Evolutionary conservation across 92 coral and sea anemone species (phyloP), one percentile per base, ranked within the genome.

Genomic region (Parazoanthus darwini): DNA sequence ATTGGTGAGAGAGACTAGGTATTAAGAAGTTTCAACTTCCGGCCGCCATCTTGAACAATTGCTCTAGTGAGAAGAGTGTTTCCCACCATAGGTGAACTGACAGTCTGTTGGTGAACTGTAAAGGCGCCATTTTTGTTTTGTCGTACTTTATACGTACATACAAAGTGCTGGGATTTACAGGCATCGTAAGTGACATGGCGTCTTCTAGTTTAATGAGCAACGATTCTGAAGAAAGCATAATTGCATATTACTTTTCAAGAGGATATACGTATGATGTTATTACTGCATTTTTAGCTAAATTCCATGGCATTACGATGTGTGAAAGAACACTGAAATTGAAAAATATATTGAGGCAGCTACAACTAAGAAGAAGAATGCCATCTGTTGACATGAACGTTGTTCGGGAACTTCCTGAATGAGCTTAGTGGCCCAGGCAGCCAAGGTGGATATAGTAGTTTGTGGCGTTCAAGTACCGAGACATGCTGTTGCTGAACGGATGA

Each of bases 401-500:
- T 29, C 92, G 90, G 81, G 87, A 90, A 86, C 89, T 80, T 90
- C 44, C 48, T 42, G 86, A 85, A 85, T 74, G 89, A 85, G 63
- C 81, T 90, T 65, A 73, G 54, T 85, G 90, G 92, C 50, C 92
- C 92, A 56, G 90, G 93, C 86, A 76, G 86, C 86, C 85, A 77
- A 63, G 72, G 92, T 73, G 90, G 92, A 80, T 86, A 86, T 90
- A 81, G 86, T 35, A 88, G 90, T 80, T 76, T 82, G 90, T 91
- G 90, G 93, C 74, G 82, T 87, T 91, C 91, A 91, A 75, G 93
- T 91, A 81, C 91, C 89, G 39, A 88, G 94, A 86, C 94, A 86
- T 73, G 88, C 85, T 74, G 94, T 89, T 70, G 90, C 86, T 73
- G 88, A 86, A 63, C 70, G 85, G 22, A 86, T 89, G 88, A 89